These are phyloP conservation scores for Tubulanus polymorphus DNA, from an alignment of 2,888 invertebrate genomes.

Conservation along the genomic window DNA sequence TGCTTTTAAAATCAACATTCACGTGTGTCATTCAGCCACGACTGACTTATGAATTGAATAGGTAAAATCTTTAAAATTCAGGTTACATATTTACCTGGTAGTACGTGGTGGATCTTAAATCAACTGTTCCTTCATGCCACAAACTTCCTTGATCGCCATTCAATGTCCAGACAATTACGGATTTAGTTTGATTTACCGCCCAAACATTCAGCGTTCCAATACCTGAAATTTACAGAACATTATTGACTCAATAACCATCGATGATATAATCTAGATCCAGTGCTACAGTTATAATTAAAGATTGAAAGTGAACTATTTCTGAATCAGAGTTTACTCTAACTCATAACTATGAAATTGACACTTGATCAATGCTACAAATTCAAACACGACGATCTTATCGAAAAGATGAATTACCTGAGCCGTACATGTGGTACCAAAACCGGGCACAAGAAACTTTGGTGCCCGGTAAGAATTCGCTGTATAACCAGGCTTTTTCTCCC, in stretches of 20 bases:
- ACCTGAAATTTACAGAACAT: too few relatives aligned
- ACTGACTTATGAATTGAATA: neutral
- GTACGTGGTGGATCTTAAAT: neutral
- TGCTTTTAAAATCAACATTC: neutral
- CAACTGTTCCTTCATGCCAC: neutral
- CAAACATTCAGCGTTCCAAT: too few relatives aligned
- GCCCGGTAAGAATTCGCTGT: neutral
- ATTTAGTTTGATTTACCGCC: neutral
- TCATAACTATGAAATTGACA: too few relatives aligned
- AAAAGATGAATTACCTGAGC: too few relatives aligned
- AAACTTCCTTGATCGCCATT: neutral
- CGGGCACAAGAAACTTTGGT: slow-evolving; percentile 4
- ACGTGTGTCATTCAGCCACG: neutral
- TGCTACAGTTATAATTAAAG: too few relatives aligned
- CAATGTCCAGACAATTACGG: neutral
- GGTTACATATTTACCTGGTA: neutral
- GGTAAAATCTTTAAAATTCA: too few relatives aligned
- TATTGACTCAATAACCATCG: too few relatives aligned
- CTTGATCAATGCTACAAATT: too few relatives aligned
- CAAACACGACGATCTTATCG: too few relatives aligned
- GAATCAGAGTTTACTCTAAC: too few relatives aligned
- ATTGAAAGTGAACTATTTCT: too few relatives aligned
- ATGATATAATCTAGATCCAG: too few relatives aligned
- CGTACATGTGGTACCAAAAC: slow-evolving; percentile 16
- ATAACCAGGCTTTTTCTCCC: slow-evolving; percentile 54